phyloP scores from a whole-genome alignment of 2,797 vertebrate genomes.

The Oreochromis mossambicus region DNA sequence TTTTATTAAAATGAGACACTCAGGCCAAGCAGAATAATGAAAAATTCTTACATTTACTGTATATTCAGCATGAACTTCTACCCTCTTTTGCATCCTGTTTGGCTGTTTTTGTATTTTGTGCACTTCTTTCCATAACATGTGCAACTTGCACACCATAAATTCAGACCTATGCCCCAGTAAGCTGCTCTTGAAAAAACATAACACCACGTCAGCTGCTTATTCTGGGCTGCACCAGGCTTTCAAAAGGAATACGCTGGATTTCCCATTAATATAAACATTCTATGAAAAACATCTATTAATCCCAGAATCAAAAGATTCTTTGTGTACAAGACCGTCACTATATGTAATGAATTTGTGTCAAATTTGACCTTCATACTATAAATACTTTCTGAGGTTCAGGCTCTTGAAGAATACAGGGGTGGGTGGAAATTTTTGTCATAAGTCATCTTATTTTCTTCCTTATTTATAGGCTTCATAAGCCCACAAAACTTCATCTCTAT shows the following conservation, averaged over 20 bases:
- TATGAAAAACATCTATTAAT: not conserved
- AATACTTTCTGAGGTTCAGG: not conserved
- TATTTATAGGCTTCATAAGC: not conserved
- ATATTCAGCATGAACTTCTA: not conserved
- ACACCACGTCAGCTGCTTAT: not conserved
- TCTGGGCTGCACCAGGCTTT: not conserved
- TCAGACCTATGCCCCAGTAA: not conserved
- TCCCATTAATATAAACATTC: not conserved
- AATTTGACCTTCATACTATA: rapidly evolving
- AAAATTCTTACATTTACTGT: not conserved
- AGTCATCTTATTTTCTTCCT: not conserved
- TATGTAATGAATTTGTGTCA: not conserved
- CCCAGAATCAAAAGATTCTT: not conserved
- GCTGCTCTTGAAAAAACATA: rapidly evolving
- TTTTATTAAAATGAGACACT: not conserved
- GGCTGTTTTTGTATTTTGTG: not conserved
- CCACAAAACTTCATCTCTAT: not conserved
- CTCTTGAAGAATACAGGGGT: not conserved
- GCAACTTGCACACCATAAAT: not conserved
- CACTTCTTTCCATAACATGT: not conserved
- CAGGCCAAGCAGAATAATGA: not conserved
- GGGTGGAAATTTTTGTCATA: not conserved
- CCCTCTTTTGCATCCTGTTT: not conserved
- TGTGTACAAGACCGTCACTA: rapidly evolving
- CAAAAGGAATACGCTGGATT: not conserved